These are phyloP conservation scores for Pluvialis apricaria DNA, from an alignment of 2,113 vertebrate genomes.

Conservation along the genomic window DNA sequence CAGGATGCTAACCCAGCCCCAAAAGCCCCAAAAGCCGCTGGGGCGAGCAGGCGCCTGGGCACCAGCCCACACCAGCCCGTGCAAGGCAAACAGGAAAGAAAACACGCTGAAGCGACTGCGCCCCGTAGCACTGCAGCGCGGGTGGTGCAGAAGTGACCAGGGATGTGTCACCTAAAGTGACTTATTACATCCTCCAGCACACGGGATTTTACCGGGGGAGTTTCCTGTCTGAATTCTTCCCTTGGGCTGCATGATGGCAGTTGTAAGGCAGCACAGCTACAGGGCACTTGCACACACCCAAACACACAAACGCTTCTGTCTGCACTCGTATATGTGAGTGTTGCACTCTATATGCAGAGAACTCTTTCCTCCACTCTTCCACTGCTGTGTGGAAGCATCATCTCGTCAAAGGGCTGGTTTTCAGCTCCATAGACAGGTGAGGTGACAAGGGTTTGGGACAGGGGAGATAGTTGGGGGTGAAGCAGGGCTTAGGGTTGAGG, in stretches of 20 bases:
- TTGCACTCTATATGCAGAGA: neutral
- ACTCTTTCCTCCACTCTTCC: no score
- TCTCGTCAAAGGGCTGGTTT: neutral
- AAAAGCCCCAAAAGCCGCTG: neutral
- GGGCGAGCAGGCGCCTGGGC: neutral
- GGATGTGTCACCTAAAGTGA: neutral
- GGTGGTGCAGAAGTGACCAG: neutral
- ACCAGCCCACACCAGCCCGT: neutral
- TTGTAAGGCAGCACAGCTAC: neutral
- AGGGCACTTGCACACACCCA: neutral
- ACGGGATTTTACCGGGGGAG: neutral
- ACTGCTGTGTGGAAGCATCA: rapidly evolving
- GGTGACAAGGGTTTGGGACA: neutral
- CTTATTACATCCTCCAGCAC: neutral
- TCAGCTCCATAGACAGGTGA: neutral
- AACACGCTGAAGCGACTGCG: neutral
- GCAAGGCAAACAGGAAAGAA: neutral
- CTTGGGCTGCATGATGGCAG: neutral
- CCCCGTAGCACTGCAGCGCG: rapidly evolving
- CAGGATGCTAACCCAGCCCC: neutral
- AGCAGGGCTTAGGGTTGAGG: neutral
- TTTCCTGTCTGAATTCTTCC: neutral
- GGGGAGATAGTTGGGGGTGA: neutral
- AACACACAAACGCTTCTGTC: neutral
- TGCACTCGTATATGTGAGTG: rapidly evolving